These are phyloP conservation scores for Miichthys miiuy DNA, from an alignment of 2,797 vertebrate genomes.

Conservation along the genomic window DNA sequence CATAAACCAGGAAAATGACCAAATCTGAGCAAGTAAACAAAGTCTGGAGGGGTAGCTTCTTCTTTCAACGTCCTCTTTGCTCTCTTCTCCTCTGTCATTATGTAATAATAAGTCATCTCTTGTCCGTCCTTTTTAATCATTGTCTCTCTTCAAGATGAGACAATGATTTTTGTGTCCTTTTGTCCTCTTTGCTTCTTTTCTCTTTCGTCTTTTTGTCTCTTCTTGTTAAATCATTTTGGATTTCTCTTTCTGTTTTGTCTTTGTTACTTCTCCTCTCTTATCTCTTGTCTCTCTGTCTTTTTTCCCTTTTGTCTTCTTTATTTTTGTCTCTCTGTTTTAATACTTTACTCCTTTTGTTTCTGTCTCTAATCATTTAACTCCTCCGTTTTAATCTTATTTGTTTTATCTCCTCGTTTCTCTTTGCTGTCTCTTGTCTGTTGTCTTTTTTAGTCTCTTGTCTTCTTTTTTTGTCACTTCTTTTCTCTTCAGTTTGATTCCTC, in stretches of 20 bases:
- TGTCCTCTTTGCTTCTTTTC: too few relatives aligned
- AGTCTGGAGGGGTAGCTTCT: too few relatives aligned
- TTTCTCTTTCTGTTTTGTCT: background rate
- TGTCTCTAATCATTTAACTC: background rate
- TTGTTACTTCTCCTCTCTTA: background rate
- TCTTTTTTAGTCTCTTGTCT: background rate
- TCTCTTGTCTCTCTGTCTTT: background rate
- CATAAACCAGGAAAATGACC: too few relatives aligned
- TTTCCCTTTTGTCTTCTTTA: background rate
- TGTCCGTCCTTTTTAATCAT: background rate
- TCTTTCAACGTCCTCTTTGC: too few relatives aligned
- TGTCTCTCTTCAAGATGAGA: background rate
- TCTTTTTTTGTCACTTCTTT: too few relatives aligned
- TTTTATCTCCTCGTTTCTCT: background rate
- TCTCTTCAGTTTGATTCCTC: background rate
- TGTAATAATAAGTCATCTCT: too few relatives aligned
- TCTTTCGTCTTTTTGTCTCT: background rate
- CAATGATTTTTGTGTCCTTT: background rate
- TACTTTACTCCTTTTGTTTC: background rate
- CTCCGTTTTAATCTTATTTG: background rate
- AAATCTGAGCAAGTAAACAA: too few relatives aligned
- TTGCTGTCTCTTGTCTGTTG: background rate
- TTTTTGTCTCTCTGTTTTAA: background rate
- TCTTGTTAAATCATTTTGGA: background rate
- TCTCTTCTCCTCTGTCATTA: too few relatives aligned